A percentile compares a stretch with the other conserved stretches of the same genome.
These are phyloP conservation scores for Drosophila macrospina DNA, from an alignment of 2,888 invertebrate species.

Conservation along the genomic window DNA sequence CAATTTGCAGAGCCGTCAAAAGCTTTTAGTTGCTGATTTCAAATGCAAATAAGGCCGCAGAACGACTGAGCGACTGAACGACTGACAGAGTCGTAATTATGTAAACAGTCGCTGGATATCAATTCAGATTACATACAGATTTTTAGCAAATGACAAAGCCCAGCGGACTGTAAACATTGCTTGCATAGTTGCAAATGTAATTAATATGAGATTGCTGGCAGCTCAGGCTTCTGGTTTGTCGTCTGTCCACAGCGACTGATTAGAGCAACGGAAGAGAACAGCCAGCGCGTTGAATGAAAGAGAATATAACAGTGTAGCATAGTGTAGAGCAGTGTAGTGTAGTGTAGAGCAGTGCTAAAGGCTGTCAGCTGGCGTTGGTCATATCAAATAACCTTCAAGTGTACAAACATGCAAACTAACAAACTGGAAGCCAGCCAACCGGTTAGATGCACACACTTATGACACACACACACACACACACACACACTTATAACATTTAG, in stretches of 20 bases:
- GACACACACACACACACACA: slow-evolving; percentile 12
- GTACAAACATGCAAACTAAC: slow-evolving; percentile 34
- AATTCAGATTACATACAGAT: slow-evolving; percentile 37
- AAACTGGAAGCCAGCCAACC: slow-evolving; percentile 66
- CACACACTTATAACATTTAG: slow-evolving; percentile 20
- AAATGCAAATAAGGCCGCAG: background rate
- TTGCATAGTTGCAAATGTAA: slow-evolving; percentile 55
- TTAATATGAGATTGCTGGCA: slow-evolving; percentile 52
- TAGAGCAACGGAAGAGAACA: slow-evolving; percentile 13
- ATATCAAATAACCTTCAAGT: slow-evolving; percentile 79
- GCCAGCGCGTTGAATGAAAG: background rate
- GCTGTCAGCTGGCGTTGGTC: slow-evolving; percentile 45
- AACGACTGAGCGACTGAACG: background rate
- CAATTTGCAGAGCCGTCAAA: background rate
- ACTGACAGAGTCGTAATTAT: background rate
- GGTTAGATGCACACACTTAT: slow-evolving; percentile 61
- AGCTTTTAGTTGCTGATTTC: background rate
- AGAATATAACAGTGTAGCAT: slow-evolving; percentile 20
- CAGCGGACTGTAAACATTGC: slow-evolving; percentile 58
- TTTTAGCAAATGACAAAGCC: slow-evolving; percentile 37
- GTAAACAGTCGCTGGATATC: slow-evolving; percentile 22
- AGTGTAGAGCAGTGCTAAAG: slow-evolving; percentile 21
- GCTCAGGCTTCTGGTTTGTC: slow-evolving; percentile 32
- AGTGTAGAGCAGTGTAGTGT: background rate
- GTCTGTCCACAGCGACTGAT: slow-evolving; percentile 38